These are phyloP conservation scores for Percina caprodes DNA, from an alignment of 2,113 vertebrate species.

Conservation along the genomic window DNA sequence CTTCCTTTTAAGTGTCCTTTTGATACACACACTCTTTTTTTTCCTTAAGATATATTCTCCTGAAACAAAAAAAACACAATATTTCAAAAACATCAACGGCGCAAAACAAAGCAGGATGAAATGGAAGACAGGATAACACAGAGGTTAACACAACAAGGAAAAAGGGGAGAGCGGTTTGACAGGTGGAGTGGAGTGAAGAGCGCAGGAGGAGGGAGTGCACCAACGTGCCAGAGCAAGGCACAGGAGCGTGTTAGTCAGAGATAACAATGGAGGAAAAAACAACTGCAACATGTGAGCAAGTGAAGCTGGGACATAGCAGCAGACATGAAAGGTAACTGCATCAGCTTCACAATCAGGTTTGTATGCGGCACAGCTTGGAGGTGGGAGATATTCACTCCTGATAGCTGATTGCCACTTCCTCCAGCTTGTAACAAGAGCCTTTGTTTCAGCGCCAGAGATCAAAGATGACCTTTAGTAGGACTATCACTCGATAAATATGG, in stretches of 20 bases:
- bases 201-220: slow-evolving; percentile 46
- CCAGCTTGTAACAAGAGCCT: slow-evolving; percentile 39
- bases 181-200: slow-evolving; percentile 35
- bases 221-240: slow-evolving; percentile 76
- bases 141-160: slow-evolving; percentile 9
- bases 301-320: slow-evolving; percentile 1
- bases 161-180: slow-evolving; percentile 28
- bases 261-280: neutral
- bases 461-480: slow-evolving; percentile 55
- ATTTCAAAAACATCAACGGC: neutral
- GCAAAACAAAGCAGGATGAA: neutral
- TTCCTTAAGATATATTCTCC: slow-evolving; percentile 4
- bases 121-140: slow-evolving; percentile 15
- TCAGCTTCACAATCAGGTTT: neutral
- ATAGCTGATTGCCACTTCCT: slow-evolving; percentile 64
- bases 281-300: neutral
- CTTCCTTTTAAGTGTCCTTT: slow-evolving; percentile 27
- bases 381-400: slow-evolving; percentile 52
- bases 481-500: slow-evolving; percentile 30
- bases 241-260: slow-evolving; percentile 18
- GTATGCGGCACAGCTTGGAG: neutral
- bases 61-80: slow-evolving; percentile 42
- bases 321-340: neutral
- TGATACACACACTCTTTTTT: slow-evolving; percentile 17
- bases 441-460: slow-evolving; percentile 59